Evolutionary conservation across 2,888 invertebrate species (phyloP).

Genomic region (Sthenelais limicola): DNA sequence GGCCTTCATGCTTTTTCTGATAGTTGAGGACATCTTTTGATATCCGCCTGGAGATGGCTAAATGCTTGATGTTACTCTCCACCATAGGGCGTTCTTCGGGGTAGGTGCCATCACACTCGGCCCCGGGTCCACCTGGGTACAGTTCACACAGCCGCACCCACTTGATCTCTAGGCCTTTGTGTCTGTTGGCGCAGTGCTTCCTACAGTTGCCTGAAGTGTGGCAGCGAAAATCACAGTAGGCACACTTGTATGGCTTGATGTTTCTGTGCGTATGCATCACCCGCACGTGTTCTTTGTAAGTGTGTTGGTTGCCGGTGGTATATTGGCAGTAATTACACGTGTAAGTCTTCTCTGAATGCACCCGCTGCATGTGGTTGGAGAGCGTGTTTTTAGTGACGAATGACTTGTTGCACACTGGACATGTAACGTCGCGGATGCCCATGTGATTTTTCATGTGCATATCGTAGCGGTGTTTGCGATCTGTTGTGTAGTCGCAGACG

Average conservation of each 20-base stretch:
- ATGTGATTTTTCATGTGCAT: slow-evolving; percentile 47
- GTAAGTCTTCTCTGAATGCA: slow-evolving; percentile 55
- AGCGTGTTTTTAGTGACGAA: slow-evolving; percentile 48
- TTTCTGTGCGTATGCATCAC: slow-evolving; percentile 61
- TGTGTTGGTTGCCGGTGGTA: slow-evolving; percentile 43
- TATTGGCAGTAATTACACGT: slow-evolving; percentile 59
- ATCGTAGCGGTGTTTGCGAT: slow-evolving; percentile 45
- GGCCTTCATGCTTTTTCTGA: no score
- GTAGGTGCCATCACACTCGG: no score
- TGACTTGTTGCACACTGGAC: slow-evolving; percentile 45
- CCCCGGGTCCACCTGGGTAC: slow-evolving; percentile 29
- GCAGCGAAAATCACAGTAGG: slow-evolving; percentile 59
- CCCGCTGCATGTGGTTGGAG: slow-evolving; percentile 52
- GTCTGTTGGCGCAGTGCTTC: slow-evolving; percentile 59
- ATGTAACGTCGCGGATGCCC: slow-evolving; percentile 47
- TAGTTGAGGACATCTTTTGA: slow-evolving; percentile 22
- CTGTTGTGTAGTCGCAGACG: slow-evolving; percentile 44
- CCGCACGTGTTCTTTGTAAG: slow-evolving; percentile 58
- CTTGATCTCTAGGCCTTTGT: slow-evolving; percentile 55
- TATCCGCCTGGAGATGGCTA: slow-evolving; percentile 13
- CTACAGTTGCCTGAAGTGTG: slow-evolving; percentile 61
- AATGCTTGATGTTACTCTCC: slow-evolving; percentile 29
- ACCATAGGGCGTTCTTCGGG: background rate
- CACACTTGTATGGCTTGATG: slow-evolving; percentile 59
- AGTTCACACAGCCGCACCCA: slow-evolving; percentile 50